A percentile compares a stretch with the other conserved stretches of the same genome.
These are phyloP conservation scores for Lypha dubia DNA, from an alignment of 2,888 invertebrate genomes.

Conservation along the genomic window DNA sequence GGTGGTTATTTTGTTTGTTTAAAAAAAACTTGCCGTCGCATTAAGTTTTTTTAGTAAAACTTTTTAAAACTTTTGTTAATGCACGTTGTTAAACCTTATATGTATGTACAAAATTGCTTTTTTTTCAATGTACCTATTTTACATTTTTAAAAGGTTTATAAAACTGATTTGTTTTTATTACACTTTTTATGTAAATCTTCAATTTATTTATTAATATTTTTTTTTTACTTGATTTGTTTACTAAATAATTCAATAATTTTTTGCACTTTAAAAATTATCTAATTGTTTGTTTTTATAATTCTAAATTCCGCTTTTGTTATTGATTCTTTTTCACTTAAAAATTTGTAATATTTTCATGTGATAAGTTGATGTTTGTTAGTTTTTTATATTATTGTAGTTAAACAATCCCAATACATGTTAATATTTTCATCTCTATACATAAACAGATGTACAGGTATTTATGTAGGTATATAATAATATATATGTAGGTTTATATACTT, in stretches of 20 bases:
- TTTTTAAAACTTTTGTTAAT: neutral
- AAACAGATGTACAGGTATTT: neutral
- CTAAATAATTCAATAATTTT: neutral
- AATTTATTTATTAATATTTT: neutral
- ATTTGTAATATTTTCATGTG: conserved; percentile 18
- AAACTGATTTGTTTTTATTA: no score
- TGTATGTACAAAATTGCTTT: no score
- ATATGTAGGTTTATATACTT: no score
- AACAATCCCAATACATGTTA: neutral
- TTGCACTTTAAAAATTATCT: conserved; percentile 16
- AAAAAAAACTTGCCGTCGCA: conserved; percentile 1
- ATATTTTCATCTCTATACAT: neutral
- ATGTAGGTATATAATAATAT: conserved; percentile 38
- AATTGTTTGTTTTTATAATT: conserved; percentile 27
- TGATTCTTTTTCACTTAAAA: neutral
- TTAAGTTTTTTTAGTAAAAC: neutral
- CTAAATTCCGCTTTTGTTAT: neutral
- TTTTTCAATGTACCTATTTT: neutral
- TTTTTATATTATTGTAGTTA: conserved; percentile 26
- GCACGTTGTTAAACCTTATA: no score
- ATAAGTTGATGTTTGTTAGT: conserved; percentile 22
- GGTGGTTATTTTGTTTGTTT: neutral
- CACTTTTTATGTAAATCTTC: neutral
- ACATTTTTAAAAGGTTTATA: no score
- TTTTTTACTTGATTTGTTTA: neutral